A percentile compares a stretch with the other conserved stretches of the same genome.
These are phyloP conservation scores for Nomada flava DNA, from an alignment of 2,888 invertebrate genomes.

Conservation along the genomic window DNA sequence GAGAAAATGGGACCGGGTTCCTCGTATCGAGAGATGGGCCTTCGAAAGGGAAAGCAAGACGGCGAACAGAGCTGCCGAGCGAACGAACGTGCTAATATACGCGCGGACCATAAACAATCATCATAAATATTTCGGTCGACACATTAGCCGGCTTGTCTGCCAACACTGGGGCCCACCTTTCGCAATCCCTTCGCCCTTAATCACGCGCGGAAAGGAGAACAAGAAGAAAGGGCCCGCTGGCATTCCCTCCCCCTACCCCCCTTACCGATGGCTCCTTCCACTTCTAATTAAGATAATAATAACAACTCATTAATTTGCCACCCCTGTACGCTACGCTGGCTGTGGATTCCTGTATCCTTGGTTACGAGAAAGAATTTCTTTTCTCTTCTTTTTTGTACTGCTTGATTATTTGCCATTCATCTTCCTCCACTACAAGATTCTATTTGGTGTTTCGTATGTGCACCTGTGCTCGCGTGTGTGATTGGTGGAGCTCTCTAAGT, in stretches of 20 bases:
- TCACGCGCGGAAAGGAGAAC: conserved; percentile 61
- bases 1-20: conserved; percentile 31
- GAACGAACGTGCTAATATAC: conserved; percentile 81
- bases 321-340: conserved; percentile 14
- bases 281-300: conserved; percentile 70
- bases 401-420: background rate
- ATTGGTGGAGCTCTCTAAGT: no score
- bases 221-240: conserved; percentile 39
- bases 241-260: conserved; percentile 21
- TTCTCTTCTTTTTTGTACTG: background rate
- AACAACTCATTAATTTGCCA: conserved; percentile 62
- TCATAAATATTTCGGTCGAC: conserved; percentile 83
- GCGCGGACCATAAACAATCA: conserved; percentile 83
- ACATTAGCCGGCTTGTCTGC: conserved; percentile 81
- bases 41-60: conserved; percentile 13
- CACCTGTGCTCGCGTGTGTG: no score
- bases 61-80: conserved; percentile 45
- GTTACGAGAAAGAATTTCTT: no score
- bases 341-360: background rate
- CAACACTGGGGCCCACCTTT: conserved; percentile 75
- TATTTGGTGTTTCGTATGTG: no score
- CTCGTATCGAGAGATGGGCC: conserved; percentile 5
- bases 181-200: conserved; percentile 69
- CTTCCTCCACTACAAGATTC: no score
- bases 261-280: conserved; percentile 40